Evolutionary conservation across 2,797 vertebrate species (phyloP).

Genomic region (Pipistrellus nathusii): DNA sequence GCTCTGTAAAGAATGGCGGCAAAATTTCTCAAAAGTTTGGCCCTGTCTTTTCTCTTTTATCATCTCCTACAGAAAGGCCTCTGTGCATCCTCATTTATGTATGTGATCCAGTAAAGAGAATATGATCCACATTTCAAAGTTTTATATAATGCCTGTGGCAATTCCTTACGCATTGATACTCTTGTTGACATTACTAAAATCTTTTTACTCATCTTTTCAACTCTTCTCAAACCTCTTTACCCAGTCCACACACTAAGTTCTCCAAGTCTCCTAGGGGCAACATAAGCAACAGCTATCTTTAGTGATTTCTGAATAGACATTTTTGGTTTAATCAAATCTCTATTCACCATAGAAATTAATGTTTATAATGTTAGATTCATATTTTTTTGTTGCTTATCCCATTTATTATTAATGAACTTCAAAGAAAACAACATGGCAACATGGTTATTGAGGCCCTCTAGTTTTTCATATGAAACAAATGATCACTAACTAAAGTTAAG

Average conservation of each 20-base stretch:
- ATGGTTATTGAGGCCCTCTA: neutral
- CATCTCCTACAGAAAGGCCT: neutral
- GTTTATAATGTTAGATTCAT: constrained; percentile 13
- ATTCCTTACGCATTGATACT: neutral
- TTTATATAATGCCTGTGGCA: neutral
- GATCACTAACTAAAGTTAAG: neutral
- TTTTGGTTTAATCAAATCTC: neutral
- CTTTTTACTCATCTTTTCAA: neutral
- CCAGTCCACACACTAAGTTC: neutral
- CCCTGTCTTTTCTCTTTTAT: neutral
- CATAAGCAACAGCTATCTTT: neutral
- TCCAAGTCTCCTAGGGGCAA: neutral
- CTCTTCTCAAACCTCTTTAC: neutral
- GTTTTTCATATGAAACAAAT: neutral
- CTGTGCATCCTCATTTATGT: neutral
- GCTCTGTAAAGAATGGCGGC: neutral
- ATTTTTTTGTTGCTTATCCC: neutral
- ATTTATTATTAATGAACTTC: neutral
- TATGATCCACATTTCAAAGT: neutral
- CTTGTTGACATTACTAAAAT: neutral
- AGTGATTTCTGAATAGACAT: neutral
- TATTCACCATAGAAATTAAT: neutral
- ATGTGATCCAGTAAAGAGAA: neutral
- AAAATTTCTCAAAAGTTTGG: neutral
- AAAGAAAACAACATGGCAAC: neutral